A percentile compares a stretch with the other conserved stretches of the same genome.
These are phyloP conservation scores for Aphrophora alni DNA, from an alignment of 2,888 invertebrate species.

Conservation along the genomic window DNA sequence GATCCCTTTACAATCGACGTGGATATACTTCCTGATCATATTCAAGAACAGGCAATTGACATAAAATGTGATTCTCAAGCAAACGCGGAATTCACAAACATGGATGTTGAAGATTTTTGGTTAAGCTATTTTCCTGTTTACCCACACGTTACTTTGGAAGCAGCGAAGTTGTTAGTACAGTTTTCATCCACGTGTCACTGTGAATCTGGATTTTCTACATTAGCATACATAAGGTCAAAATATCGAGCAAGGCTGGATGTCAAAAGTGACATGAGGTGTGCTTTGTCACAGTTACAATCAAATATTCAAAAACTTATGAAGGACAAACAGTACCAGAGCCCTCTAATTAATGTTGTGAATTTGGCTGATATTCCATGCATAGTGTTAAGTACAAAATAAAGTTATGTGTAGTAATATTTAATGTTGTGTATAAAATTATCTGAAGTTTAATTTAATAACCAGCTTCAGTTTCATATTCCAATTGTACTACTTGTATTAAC, in stretches of 20 bases:
- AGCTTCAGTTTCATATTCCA: not conserved
- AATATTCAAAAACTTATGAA: slow-evolving; percentile 4
- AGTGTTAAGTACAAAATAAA: not conserved
- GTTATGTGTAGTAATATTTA: too few species aligned
- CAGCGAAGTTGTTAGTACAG: slow-evolving; percentile 11
- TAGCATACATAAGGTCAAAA: not conserved
- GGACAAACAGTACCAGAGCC: slow-evolving; percentile 11
- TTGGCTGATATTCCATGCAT: not conserved
- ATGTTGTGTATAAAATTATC: not conserved
- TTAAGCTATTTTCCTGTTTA: too few species aligned
- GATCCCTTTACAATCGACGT: too few species aligned
- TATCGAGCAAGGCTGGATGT: slow-evolving; percentile 11
- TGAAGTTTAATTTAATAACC: not conserved
- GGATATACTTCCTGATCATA: too few species aligned
- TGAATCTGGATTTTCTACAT: too few species aligned
- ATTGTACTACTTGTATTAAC: too few species aligned
- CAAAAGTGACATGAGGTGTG: not conserved
- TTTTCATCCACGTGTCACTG: slow-evolving; percentile 12
- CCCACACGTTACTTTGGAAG: not conserved
- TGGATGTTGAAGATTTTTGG: slow-evolving; percentile 4
- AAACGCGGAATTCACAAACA: not conserved
- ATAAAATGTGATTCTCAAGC: slow-evolving; percentile 14
- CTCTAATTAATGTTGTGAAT: not conserved
- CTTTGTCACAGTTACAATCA: too few species aligned
- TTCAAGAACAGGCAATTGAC: not conserved